Evolutionary conservation across 2,888 invertebrate species (phyloP).

Genomic region (Pardosa pseudoannulata): DNA sequence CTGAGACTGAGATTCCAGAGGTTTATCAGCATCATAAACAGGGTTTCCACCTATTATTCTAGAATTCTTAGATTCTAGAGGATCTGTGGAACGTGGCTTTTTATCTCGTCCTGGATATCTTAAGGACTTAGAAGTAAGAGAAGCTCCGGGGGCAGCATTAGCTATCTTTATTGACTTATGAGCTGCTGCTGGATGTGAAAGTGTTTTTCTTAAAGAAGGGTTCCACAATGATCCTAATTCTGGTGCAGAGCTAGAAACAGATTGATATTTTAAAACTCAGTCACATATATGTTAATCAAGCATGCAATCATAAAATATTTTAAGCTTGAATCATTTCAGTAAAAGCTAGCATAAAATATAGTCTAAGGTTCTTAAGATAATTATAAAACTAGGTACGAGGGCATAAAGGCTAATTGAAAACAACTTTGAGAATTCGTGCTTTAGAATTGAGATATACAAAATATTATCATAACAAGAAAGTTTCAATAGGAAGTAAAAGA

Average conservation of each 20-base stretch:
- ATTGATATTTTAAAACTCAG: not conserved
- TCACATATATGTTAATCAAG: not conserved
- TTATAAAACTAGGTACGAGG: too few species aligned
- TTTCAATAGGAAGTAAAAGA: too few species aligned
- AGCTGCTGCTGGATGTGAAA: conserved; percentile 78
- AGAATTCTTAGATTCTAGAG: conserved; percentile 39
- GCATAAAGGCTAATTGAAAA: too few species aligned
- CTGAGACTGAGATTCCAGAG: conserved; percentile 54
- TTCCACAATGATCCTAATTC: conserved; percentile 79
- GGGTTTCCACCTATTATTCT: conserved; percentile 23
- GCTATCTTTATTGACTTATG: conserved; percentile 72
- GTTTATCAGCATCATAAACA: conserved; percentile 36
- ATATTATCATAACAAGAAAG: too few species aligned
- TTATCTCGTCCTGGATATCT: conserved; percentile 69
- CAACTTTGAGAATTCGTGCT: too few species aligned
- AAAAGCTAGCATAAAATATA: too few species aligned
- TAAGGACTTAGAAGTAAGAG: conserved; percentile 69
- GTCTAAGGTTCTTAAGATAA: too few species aligned
- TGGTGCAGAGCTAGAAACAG: conserved; percentile 77
- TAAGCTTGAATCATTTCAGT: too few species aligned
- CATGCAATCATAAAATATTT: conserved; percentile 12
- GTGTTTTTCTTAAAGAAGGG: conserved; percentile 79
- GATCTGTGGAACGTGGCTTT: conserved; percentile 52
- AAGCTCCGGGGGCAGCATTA: conserved; percentile 42
- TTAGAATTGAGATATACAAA: too few species aligned